Evolutionary conservation across 1,140 invertebrate species (phyloP), one percentile per base, ranked within the genome.

Genomic region (Ylistrum balloti): DNA sequence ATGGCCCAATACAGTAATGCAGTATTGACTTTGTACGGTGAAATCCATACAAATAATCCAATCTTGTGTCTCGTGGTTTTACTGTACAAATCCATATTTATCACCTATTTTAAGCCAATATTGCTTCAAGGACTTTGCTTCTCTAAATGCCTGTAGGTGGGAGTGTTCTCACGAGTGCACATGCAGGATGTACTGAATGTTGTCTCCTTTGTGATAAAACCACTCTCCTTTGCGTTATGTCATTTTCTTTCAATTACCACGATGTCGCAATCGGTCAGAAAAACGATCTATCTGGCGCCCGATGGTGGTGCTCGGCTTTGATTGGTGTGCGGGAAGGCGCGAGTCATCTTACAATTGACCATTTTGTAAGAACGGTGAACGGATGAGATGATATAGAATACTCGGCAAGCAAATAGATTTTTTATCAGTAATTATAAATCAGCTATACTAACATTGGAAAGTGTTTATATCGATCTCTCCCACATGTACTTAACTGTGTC

Each of bases 221-320:
- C 56, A 74, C n/a, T n/a, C n/a, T n/a, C 2, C 56, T 74, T 9
- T 17, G n/a, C 13, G 56, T 74, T 74, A 74, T 74, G n/a, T 74
- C 56, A 74, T 74, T 74, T 74, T 74, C 56, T 74, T 74, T 74
- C 56, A 28, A 74, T 74, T 74, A 74, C 56, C 56, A 17, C 56
- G 22, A 74, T 74, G 56, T 74, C 56, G 56, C 56, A 17, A 3
- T 28, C n/a, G 56, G 56, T 74, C 56, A 74, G n/a, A n/a, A 74
- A n/a, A 0, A 17, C 56, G 22, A 74, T 74, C 56, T 5, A 17
- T 74, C 56, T 74, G 28, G 5, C 22, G 28, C 9, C 22, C 56
- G 22, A 5, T n/a, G 56, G 56, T 28, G 56, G 56, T n/a, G 56
- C 17, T 28, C n/a, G n/a, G 56, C 22, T 74, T 7, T 74, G 56